A percentile compares a stretch with the other conserved stretches of the same genome.
Evolutionary conservation across 2,888 invertebrate species (phyloP).

Genomic region (Pammene fasciana): DNA sequence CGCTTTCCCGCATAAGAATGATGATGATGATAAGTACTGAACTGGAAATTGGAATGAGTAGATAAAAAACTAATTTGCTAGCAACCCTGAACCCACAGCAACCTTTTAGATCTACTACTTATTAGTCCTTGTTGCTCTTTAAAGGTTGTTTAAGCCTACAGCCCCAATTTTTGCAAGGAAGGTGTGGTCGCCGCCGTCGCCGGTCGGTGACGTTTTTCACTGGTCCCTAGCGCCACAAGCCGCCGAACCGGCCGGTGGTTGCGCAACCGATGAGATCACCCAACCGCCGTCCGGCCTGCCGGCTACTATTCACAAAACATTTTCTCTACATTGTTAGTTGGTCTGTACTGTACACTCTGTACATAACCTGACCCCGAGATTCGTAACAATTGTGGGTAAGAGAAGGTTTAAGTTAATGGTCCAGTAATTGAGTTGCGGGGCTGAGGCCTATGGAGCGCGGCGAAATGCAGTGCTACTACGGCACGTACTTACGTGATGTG

Average conservation of each 20-base stretch:
- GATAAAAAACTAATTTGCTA: too few species aligned
- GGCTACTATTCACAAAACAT: background rate
- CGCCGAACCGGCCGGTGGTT: conserved; percentile 13
- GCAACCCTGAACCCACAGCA: too few species aligned
- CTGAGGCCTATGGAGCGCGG: background rate
- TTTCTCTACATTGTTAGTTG: too few species aligned
- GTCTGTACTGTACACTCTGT: too few species aligned
- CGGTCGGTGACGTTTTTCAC: conserved; percentile 15
- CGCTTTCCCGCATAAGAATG: too few species aligned
- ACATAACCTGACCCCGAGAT: background rate
- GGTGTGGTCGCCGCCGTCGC: too few species aligned
- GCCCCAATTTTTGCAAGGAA: background rate
- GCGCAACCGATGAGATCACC: conserved; percentile 32
- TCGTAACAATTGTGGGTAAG: background rate
- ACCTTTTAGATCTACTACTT: too few species aligned
- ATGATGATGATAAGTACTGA: too few species aligned
- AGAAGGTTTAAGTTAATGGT: background rate
- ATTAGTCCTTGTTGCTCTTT: background rate
- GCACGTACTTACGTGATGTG: too few species aligned
- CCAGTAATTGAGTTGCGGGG: background rate
- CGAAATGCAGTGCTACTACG: conserved; percentile 5
- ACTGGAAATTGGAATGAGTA: too few species aligned
- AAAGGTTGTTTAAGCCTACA: background rate
- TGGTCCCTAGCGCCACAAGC: conserved; percentile 16
- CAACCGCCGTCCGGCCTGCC: conserved; percentile 9